These are phyloP conservation scores for Drosophila quasianomalipes DNA, from an alignment of 2,888 invertebrate genomes.

Conservation along the genomic window DNA sequence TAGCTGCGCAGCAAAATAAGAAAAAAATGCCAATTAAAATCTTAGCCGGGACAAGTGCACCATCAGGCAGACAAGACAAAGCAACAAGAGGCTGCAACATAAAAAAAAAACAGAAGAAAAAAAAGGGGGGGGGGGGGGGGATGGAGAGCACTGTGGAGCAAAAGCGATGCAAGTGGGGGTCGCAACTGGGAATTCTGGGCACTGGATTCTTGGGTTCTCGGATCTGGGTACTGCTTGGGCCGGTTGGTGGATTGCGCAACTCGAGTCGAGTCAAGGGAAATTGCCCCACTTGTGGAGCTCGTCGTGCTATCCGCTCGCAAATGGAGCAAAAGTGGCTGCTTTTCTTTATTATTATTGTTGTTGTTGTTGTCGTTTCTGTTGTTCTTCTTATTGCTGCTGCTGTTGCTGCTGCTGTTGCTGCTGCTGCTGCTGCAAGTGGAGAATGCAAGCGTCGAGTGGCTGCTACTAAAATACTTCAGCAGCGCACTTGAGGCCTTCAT, in stretches of 20 bases:
- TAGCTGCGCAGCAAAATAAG: conserved; percentile 15
- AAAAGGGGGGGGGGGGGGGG: not conserved
- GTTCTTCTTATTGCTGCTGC: conserved; percentile 34
- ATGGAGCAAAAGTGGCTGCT: conserved; percentile 75
- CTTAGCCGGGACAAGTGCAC: conserved; percentile 80
- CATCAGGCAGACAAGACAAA: conserved; percentile 52
- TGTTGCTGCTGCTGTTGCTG: conserved; percentile 17
- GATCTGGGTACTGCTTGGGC: conserved; percentile 6
- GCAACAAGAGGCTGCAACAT: conserved; percentile 6
- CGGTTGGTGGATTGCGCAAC: conserved; percentile 34
- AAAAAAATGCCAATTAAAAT: conserved; percentile 84
- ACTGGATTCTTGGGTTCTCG: not conserved
- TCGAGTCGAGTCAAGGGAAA: conserved; percentile 60
- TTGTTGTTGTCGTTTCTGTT: conserved; percentile 40
- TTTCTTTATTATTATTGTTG: conserved; percentile 32
- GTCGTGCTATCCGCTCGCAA: conserved; percentile 71
- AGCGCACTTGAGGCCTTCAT: conserved; percentile 70
- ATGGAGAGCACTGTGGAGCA: not conserved
- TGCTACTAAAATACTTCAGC: conserved; percentile 75
- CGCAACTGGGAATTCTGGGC: conserved; percentile 4
- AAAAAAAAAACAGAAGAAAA: not conserved
- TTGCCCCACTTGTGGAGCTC: conserved; percentile 74
- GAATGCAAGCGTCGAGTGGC: conserved; percentile 75
- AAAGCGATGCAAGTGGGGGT: not conserved
- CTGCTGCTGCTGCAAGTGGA: conserved; percentile 46